Evolutionary conservation across 2,113 vertebrate genomes (phyloP), one percentile per base, ranked within the genome.

Genomic region (Alosa alosa): DNA sequence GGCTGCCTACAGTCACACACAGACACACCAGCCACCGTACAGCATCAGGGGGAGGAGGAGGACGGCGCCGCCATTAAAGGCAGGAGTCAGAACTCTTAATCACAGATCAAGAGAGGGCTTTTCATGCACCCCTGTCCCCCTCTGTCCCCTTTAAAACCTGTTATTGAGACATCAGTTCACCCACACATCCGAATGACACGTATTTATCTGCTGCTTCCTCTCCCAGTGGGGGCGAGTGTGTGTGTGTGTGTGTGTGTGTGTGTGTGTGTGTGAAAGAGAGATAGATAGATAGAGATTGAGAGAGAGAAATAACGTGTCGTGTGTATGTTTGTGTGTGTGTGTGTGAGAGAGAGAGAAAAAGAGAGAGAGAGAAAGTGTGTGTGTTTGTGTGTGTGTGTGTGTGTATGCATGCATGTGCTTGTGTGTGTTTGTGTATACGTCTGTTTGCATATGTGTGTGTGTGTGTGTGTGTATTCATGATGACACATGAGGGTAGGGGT

Each of bases 131-230:
- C 20, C 50, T 41, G 25, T 39, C 3, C 9, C 64, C 91, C 90
- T 89, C 89, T 52, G 3, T 78, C 31, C 72, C 36, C 10, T 78
- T 78, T 36, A 78, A 36, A 78, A 78, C 72, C 72, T 78, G 84
- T 91, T 91, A 93, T 86, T 93, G 89, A 94, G 90, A 88, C 57
- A 83, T 93, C 90, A 91, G 36, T 82, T 81, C 90, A n/a, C 75
- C 55, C 72, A 44, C 57, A 44, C 72, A n/a, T 72, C 81, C 17
- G 15, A 82, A 84, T 91, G 92, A 93, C 89, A 90, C 88, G 86
- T 88, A 86, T 88, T 91, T 88, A 89, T 83, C 83, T 75, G 4
- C 25, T 22, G 55, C 75, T 86, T 85, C 83, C 85, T 89, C 86
- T 44, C 82, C 44, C 81, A 86, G 78, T 89, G 82, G 83, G 89